Evolutionary conservation across 2,113 vertebrate genomes (phyloP).

Genomic region (Paratilapia polleni): DNA sequence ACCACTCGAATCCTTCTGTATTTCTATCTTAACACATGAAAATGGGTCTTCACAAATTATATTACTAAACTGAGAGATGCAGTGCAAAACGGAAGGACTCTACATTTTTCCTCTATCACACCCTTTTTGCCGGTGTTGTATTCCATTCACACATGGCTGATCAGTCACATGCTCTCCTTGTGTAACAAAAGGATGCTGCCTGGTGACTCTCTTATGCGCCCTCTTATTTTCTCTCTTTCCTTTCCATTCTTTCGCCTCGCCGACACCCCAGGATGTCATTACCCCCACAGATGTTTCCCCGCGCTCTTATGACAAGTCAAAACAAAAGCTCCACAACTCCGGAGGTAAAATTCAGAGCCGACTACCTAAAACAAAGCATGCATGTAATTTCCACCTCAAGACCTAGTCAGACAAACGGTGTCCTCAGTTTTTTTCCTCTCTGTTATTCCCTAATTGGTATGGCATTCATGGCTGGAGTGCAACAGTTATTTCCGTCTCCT

Average conservation of each 20-base stretch:
- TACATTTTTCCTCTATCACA: slow-evolving; percentile 14
- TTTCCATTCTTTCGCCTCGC: background rate
- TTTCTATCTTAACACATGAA: slow-evolving; percentile 12
- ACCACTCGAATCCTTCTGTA: slow-evolving; percentile 6
- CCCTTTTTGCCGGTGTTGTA: background rate
- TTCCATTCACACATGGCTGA: slow-evolving; percentile 50
- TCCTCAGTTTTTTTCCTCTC: slow-evolving; percentile 1
- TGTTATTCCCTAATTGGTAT: slow-evolving; percentile 59
- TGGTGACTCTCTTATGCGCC: slow-evolving; percentile 7
- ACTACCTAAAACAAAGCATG: slow-evolving; percentile 39
- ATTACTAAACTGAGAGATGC: slow-evolving; percentile 51
- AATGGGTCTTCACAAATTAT: slow-evolving; percentile 39
- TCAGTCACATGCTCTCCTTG: slow-evolving; percentile 22
- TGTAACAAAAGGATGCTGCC: slow-evolving; percentile 40
- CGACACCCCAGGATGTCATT: slow-evolving; percentile 38
- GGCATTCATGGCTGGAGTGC: slow-evolving; percentile 53
- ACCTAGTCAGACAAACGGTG: slow-evolving; percentile 16
- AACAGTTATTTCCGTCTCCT: slow-evolving; percentile 50
- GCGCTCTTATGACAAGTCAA: slow-evolving; percentile 42
- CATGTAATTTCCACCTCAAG: slow-evolving; percentile 50
- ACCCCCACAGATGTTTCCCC: slow-evolving; percentile 48
- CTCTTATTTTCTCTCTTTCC: background rate
- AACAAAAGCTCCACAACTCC: slow-evolving; percentile 45
- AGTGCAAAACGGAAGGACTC: slow-evolving; percentile 17
- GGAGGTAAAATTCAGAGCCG: slow-evolving; percentile 38